Evolutionary conservation across 64 coral and sea anemone species (phyloP), one percentile per base, ranked within the genome.

Genomic region (Astreopora myriophthalma): DNA sequence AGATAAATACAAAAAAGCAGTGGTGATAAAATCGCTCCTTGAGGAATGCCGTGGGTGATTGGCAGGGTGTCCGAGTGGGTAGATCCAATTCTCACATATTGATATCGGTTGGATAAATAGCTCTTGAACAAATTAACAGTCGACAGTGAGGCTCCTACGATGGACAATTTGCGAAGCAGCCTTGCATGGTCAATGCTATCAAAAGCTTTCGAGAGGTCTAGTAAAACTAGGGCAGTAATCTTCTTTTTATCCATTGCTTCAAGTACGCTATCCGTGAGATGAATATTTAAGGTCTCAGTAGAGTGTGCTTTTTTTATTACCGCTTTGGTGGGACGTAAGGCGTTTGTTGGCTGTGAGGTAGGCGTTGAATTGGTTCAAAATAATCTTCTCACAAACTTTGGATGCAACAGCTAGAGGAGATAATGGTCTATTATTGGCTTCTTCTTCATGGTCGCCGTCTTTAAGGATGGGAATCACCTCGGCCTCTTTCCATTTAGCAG

Each of bases 401-500:
- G 78, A 82, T 55, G 48, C 17, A 82, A 82, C 78, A 1, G 78
- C 20, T 82, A 57, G 29, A n/a, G 58, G n/a, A 23, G 78, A 82
- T 22, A 82, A 48, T 48, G 24, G 78, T 82, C 78, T 49, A 16
- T 82, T 82, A 48, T 82, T 82, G 26, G 37, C 48, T 52, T 8
- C 42, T 55, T 82, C 2, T 32, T 82, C 78, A 55, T 57, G 40
- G 29, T 82, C 48, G 22, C 78, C 78, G 78, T 82, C 78, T 49
- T 82, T 82, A 16, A 48, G 69, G 32, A 88, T 30, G 25, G 83
- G 32, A 6, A 69, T 30, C 2, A 69, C 34, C 35, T 86, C 83
- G 6, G 83, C 83, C 32, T 67, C 60, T 39, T 86, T 86, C 35
- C 61, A 86, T 19, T 28, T 39, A 22, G 64, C 33, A 27, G 83